phyloP scores from a whole-genome alignment of 2,797 vertebrate species.

The Mycteria americana region DNA sequence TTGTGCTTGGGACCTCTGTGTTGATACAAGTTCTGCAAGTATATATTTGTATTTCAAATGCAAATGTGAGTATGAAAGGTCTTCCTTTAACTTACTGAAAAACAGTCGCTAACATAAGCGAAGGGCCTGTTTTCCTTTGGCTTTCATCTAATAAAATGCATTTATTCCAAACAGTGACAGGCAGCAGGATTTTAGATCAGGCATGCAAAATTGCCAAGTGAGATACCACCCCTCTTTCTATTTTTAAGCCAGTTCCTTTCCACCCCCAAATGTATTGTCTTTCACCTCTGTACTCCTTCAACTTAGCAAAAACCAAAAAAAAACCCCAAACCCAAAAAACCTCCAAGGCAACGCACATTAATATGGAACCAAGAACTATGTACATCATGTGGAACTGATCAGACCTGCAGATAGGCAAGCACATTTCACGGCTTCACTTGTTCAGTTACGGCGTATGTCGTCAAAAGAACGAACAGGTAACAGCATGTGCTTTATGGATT shows the following conservation, averaged over 20 bases:
- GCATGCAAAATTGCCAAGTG: not conserved
- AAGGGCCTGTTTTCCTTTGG: not conserved
- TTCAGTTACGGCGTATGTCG: accelerated
- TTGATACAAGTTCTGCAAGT: not conserved
- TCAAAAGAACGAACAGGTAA: not conserved
- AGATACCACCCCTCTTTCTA: conserved; percentile 31
- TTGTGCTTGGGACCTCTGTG: conserved; percentile 25
- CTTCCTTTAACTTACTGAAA: not conserved
- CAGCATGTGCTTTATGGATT: accelerated
- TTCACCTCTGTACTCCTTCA: conserved; percentile 15
- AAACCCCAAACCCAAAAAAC: not conserved
- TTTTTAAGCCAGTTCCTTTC: conserved; percentile 29
- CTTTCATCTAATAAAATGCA: not conserved
- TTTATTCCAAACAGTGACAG: not conserved
- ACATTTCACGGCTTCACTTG: accelerated
- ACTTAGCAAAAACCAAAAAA: not conserved
- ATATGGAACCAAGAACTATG: not conserved
- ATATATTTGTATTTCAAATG: not conserved
- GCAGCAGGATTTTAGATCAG: not conserved
- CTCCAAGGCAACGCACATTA: not conserved
- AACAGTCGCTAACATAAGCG: not conserved
- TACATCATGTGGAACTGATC: not conserved
- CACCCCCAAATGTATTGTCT: conserved; percentile 10
- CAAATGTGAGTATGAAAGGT: not conserved
- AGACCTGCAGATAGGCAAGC: not conserved